Evolutionary conservation across 92 coral and sea anemone genomes (phyloP), one percentile per base, ranked within the genome.

Genomic region (Phenganax subtilis): DNA sequence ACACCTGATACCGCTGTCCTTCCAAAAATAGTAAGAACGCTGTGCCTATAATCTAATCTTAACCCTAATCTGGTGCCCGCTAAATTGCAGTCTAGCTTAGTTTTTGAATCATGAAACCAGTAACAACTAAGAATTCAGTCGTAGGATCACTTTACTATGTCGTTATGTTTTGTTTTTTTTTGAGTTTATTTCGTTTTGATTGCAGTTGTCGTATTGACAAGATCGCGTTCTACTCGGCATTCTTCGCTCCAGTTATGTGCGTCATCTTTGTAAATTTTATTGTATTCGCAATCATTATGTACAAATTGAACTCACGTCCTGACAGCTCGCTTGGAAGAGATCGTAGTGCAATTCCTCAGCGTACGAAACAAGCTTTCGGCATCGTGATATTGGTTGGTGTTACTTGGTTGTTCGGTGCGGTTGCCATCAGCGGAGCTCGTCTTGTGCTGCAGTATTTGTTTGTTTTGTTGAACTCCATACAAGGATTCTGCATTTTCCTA

Each of bases 321-420:
- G 90, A 93, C 62, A 89, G 92, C 64, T 84, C 99, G 81, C 92
- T 92, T 80, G 99, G 91, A 75, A 89, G 87, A 12, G 96, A 89
- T 28, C 86, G 91, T 10, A 87, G 89, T 31, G 88, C 90, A 44
- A 90, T 84, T 54, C 88, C 90, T 14, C 85, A 90, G 55, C 96
- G 90, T 78, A 87, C 92, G 85, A 94, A 91, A 27, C 88, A 97
- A 59, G 99, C 97, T 2, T 90, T 93, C 80, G 98, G 98, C 37
- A 93, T 93, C 69, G 85, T 93, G 58, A 93, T 93, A 55, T 85
- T 93, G 73, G 98, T 93, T 15, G 98, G 98, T 15, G 76, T 93
- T 77, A 90, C 98, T 8, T 93, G 98, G 98, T 77, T 88, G 86
- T 92, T 93, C 54, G 98, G 98, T 27, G 92, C 92, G 65, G 87